Evolutionary conservation across 2,888 invertebrate species (phyloP), one percentile per base, ranked within the genome.

Genomic region (Osmoderma eremita): DNA sequence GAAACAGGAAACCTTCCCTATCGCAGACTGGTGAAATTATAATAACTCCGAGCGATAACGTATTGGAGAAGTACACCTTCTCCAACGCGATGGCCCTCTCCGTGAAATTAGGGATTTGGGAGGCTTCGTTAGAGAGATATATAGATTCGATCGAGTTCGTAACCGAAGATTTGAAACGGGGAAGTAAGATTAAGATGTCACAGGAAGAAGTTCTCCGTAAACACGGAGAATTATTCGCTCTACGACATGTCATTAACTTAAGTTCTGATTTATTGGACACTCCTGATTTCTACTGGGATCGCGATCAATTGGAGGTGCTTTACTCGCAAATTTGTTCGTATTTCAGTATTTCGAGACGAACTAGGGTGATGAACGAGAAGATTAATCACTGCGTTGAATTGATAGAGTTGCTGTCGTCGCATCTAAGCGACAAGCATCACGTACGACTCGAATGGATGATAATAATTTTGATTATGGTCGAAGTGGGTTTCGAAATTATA

Each of bases 241-340:
- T 97, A 30, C 87, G 96, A 3, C 97, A 97, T 82, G 87, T 91
- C 17, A 90, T 98, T 63, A 98, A 96, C 82, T 86, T 98, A 71
- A 94, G 95, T 74, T 97, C 97, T 0, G 97, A 98, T 81, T 84
- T 98, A 48, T 84, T 98, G 72, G 97, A 97, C 81, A 95, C 95
- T 0, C 97, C 98, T 0, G 98, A 98, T 83, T 97, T 97, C 83
- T 98, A 98, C 83, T 98, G 98, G 98, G 98, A 98, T 77, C 88
- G 95, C 63, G 95, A 97, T 75, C 87, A 92, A 63, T 84, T 98
- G 30, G 98, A 98, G 83, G 84, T 83, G 0, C 84, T 98, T 4
- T 98, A 97, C 82, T 87, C 90, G 67, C 89, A 91, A 77, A 92
- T 92, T 0, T 92, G 91, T 70, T 87, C 88, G 1, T 94, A 97